Evolutionary conservation across 2,797 vertebrate species (phyloP).

Genomic region (Pteropus rufus): DNA sequence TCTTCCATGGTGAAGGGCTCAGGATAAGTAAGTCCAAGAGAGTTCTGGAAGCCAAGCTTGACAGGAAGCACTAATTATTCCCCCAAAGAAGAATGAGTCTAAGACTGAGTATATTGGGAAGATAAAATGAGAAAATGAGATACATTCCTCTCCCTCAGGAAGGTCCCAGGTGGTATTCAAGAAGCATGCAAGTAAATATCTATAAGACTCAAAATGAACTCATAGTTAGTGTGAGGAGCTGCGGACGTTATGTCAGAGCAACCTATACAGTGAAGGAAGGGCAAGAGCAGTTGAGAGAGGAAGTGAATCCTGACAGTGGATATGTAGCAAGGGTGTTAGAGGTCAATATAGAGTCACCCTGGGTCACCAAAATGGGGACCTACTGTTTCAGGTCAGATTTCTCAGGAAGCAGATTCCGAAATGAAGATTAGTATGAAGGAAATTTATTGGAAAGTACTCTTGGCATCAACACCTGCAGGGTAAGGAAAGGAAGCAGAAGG

Average conservation of each 20-base stretch:
- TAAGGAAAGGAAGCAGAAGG: not conserved
- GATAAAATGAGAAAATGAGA: not conserved
- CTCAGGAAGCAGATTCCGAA: not conserved
- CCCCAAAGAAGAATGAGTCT: not conserved
- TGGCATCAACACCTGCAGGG: accelerated
- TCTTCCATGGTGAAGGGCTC: not conserved
- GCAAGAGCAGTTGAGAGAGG: not conserved
- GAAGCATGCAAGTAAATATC: accelerated
- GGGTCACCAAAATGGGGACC: not conserved
- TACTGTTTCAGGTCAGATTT: not conserved
- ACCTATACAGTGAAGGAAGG: not conserved
- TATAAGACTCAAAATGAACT: not conserved
- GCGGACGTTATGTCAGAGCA: not conserved
- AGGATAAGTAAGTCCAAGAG: not conserved
- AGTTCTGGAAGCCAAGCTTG: not conserved
- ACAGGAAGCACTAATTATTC: not conserved
- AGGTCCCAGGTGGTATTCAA: not conserved
- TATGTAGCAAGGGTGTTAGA: not conserved
- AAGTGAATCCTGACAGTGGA: not conserved
- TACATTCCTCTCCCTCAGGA: not conserved
- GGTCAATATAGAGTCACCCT: not conserved
- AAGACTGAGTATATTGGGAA: not conserved
- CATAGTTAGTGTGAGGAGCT: not conserved
- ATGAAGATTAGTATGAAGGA: not conserved
- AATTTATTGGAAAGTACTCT: not conserved